A percentile compares a stretch with the other conserved stretches of the same genome.
These are phyloP conservation scores for Chesias legatella DNA, from an alignment of 2,888 invertebrate genomes.

Conservation along the genomic window DNA sequence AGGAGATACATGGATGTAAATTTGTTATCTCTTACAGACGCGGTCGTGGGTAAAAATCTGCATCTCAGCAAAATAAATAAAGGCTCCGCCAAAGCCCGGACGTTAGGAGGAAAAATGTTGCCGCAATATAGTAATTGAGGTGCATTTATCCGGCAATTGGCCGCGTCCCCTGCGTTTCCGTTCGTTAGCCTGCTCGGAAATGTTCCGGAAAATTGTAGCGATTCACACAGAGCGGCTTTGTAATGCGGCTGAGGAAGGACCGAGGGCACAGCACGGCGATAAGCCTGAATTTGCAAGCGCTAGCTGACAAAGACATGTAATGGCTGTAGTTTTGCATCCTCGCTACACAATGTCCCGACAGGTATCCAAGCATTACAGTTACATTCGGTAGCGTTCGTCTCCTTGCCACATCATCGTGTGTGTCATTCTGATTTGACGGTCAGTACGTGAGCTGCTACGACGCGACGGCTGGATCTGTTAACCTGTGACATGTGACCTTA, in stretches of 20 bases:
- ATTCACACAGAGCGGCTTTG: constrained; percentile 58
- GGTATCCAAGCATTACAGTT: too few relatives aligned
- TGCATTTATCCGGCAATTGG: constrained; percentile 75
- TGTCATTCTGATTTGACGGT: too few relatives aligned
- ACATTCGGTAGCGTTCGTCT: too few relatives aligned
- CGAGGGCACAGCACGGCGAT: constrained; percentile 29
- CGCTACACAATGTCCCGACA: too few relatives aligned
- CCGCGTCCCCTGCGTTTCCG: constrained; percentile 72
- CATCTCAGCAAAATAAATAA: constrained; percentile 23
- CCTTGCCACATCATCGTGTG: too few relatives aligned
- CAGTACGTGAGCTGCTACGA: too few relatives aligned
- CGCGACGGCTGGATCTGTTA: too few relatives aligned
- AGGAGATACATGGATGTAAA: too few relatives aligned
- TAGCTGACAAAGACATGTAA: too few relatives aligned
- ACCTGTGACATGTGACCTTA: too few relatives aligned
- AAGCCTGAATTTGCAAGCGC: constrained; percentile 3
- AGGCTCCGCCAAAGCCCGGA: constrained; percentile 43
- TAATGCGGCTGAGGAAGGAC: constrained; percentile 46
- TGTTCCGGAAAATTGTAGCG: constrained; percentile 74
- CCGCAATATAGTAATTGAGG: constrained; percentile 73
- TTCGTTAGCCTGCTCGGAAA: constrained; percentile 72
- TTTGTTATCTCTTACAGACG: too few relatives aligned
- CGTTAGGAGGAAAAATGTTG: constrained; percentile 67
- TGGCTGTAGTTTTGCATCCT: too few relatives aligned
- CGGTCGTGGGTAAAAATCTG: constrained; percentile 10